Percentiles rank a stretch among this genome's conserved stretches.
Evolutionary conservation across 2,888 invertebrate species (phyloP).

Genomic region (Conus canariensis): DNA sequence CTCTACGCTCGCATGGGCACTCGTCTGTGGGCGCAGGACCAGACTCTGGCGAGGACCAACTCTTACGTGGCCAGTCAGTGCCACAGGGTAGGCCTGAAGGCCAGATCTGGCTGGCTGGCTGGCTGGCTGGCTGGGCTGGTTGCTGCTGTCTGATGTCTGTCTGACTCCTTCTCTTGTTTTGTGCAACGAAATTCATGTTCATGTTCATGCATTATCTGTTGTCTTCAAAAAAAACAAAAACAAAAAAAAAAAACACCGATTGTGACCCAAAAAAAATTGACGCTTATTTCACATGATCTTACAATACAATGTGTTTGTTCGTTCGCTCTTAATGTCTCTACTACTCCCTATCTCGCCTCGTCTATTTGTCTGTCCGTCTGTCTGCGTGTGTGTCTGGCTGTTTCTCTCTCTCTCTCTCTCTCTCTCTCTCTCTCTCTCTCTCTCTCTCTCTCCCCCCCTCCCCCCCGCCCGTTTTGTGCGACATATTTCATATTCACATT

Average conservation of each 20-base stretch:
- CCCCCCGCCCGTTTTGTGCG: no score
- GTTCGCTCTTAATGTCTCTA: no score
- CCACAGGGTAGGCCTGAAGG: slow-evolving; percentile 41
- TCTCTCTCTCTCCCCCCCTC: no score
- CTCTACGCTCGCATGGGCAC: slow-evolving; percentile 78
- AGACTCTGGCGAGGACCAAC: slow-evolving; percentile 59
- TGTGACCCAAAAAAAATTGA: no score
- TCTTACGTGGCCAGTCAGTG: slow-evolving; percentile 56
- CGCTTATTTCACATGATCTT: no score
- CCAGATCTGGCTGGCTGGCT: neutral
- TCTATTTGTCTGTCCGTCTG: neutral
- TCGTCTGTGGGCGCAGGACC: slow-evolving; percentile 77
- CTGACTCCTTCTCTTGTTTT: neutral
- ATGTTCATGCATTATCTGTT: no score
- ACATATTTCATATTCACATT: no score
- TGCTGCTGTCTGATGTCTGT: neutral
- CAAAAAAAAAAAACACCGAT: no score
- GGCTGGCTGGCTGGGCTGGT: neutral
- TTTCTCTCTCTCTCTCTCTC: neutral
- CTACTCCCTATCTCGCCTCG: neutral
- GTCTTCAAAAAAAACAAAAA: no score
- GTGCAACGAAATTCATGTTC: no score
- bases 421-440: no score
- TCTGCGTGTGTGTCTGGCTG: neutral
- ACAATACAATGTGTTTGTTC: no score